Conservation (phyloP, 2,113 vertebrate species). For the Bujurquina vittata region DNA sequence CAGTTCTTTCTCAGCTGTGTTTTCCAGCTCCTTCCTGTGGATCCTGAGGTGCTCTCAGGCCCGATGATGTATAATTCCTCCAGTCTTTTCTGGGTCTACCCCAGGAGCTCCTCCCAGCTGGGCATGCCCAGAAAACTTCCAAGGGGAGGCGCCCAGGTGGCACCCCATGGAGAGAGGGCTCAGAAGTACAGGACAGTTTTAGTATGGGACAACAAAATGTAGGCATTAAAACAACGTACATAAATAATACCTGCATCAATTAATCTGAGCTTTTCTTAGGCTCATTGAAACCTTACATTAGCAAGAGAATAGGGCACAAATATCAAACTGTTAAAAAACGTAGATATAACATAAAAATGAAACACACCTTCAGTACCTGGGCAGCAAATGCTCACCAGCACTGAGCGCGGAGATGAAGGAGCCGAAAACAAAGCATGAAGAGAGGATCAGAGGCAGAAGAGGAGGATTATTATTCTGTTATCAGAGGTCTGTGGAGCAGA, state of each 20-base stretch:
- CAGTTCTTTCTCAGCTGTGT: not conserved
- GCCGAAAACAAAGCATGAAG: conserved; percentile 40
- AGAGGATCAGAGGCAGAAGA: conserved; percentile 66
- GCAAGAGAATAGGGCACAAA: not conserved
- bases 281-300: not conserved
- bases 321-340: not conserved
- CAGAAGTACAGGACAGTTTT: not conserved
- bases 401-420: no score
- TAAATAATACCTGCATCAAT: not conserved
- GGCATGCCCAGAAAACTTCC: not conserved
- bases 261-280: no score
- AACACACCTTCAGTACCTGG: not conserved
- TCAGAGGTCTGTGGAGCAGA: conserved; percentile 82
- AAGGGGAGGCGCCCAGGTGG: not conserved
- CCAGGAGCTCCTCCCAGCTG: no score
- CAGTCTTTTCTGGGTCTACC: no score
- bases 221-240: not conserved
- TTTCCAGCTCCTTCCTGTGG: not conserved
- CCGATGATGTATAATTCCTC: not conserved
- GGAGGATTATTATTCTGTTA: conserved; percentile 84
- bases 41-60: not conserved
- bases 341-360: not conserved
- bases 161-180: no score
- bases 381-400: not conserved
- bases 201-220: no score